Conservation (phyloP, 2,797 vertebrate genomes). For the Sebastes trivittatus region DNA sequence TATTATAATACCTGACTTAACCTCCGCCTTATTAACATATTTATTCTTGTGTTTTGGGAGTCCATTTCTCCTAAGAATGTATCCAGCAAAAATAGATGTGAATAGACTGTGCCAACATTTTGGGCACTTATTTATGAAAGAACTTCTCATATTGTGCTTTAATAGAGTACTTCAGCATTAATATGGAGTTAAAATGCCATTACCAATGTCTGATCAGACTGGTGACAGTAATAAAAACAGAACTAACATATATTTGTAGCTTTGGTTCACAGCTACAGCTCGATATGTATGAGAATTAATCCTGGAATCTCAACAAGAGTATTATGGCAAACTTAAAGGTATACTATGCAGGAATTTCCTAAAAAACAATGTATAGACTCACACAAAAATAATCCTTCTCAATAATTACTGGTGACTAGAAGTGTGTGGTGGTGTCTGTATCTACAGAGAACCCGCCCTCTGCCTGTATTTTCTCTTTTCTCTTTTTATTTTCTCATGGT, state of each 20-base stretch:
- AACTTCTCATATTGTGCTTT: not conserved
- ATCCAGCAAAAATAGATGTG: slow-evolving; percentile 2
- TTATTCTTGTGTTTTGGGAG: slow-evolving; percentile 41
- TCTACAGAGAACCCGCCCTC: not conserved
- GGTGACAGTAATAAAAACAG: not conserved
- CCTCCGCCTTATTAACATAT: slow-evolving; percentile 52
- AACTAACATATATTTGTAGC: not conserved
- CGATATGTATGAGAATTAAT: not conserved
- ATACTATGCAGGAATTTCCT: not conserved
- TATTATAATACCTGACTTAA: slow-evolving; percentile 39
- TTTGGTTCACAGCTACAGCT: slow-evolving; percentile 8
- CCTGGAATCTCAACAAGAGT: not conserved
- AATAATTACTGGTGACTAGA: not conserved
- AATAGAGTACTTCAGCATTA: slow-evolving; percentile 5
- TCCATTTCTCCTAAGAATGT: slow-evolving; percentile 56
- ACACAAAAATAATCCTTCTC: not conserved
- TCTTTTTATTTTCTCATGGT: too few species aligned
- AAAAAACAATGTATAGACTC: not conserved
- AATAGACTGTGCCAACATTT: slow-evolving; percentile 20
- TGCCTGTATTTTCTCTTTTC: not conserved
- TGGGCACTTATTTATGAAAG: slow-evolving; percentile 25
- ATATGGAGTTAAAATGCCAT: slow-evolving; percentile 9
- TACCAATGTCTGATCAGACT: slow-evolving; percentile 3
- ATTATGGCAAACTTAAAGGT: not conserved
- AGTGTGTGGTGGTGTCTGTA: not conserved